Percentiles rank a stretch among this genome's conserved stretches.
Evolutionary conservation across 2,113 vertebrate species (phyloP).

Genomic region (Ptilonorhynchus violaceus): DNA sequence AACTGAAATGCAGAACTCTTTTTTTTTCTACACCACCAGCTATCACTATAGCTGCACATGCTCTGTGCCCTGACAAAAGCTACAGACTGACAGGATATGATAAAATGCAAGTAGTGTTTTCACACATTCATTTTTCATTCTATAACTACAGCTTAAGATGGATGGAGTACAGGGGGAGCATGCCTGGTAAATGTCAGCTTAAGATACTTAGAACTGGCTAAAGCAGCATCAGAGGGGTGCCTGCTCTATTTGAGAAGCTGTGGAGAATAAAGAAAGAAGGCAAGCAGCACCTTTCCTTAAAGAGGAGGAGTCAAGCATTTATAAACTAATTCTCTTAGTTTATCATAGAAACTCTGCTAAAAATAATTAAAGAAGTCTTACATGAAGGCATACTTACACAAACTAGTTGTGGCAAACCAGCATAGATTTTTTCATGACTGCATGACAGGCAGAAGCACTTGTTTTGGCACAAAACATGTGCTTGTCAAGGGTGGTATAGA

Average conservation of each 20-base stretch:
- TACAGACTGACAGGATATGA: neutral
- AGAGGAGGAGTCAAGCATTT: neutral
- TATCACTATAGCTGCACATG: neutral
- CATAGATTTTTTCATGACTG: neutral
- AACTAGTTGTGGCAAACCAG: neutral
- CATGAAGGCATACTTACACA: neutral
- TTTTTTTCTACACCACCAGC: neutral
- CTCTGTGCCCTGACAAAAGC: neutral
- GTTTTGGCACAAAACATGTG: neutral
- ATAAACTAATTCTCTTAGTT: neutral
- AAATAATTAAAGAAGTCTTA: neutral
- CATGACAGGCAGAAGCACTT: neutral
- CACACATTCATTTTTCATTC: neutral
- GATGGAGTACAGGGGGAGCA: fast-evolving
- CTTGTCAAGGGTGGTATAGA: neutral
- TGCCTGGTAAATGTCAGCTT: neutral
- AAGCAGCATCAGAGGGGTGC: neutral
- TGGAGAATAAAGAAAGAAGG: neutral
- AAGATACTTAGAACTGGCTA: neutral
- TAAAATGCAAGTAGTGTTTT: neutral
- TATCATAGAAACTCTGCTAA: neutral
- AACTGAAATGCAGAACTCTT: neutral
- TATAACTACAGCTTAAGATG: neutral
- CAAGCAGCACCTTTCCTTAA: neutral
- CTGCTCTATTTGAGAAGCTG: neutral